Evolutionary conservation across 2,888 invertebrate genomes (phyloP).

Genomic region (Amphipoea lucens): DNA sequence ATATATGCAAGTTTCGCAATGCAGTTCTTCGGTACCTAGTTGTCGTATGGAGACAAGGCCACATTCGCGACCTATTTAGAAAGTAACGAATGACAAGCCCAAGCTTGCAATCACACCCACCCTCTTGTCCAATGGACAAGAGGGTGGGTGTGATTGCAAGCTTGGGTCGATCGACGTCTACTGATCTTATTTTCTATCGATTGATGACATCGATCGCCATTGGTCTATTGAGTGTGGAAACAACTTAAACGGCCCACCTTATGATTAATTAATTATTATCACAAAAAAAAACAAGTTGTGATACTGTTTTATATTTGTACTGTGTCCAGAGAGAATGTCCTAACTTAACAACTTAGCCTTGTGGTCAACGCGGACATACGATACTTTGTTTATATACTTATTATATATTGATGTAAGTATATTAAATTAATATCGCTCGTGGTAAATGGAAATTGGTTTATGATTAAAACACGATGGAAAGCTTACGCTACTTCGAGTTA

Average conservation of each 20-base stretch:
- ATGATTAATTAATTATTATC: background rate
- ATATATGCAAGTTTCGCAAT: background rate
- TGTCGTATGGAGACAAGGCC: background rate
- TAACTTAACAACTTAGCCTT: constrained; percentile 64
- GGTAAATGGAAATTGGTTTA: constrained; percentile 35
- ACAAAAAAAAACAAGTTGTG: background rate
- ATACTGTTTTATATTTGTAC: constrained; percentile 22
- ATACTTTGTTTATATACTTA: constrained; percentile 43
- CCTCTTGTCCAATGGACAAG: background rate
- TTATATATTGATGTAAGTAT: constrained; percentile 22
- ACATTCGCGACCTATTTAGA: background rate
- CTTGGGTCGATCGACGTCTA: background rate
- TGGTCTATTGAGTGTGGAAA: background rate
- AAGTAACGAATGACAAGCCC: background rate
- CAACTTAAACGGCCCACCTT: background rate
- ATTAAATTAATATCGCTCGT: constrained; percentile 33
- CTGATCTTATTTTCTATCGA: background rate
- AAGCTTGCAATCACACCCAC: background rate
- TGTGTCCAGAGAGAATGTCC: constrained; percentile 66
- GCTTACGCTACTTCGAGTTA: constrained; percentile 8
- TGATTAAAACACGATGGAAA: constrained; percentile 44
- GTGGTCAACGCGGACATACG: constrained; percentile 65
- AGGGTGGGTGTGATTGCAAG: no score
- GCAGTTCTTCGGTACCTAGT: background rate
- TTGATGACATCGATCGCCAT: background rate